phyloP scores from a whole-genome alignment of 2,888 invertebrate genomes.

The Tricholauxania praeusta region DNA sequence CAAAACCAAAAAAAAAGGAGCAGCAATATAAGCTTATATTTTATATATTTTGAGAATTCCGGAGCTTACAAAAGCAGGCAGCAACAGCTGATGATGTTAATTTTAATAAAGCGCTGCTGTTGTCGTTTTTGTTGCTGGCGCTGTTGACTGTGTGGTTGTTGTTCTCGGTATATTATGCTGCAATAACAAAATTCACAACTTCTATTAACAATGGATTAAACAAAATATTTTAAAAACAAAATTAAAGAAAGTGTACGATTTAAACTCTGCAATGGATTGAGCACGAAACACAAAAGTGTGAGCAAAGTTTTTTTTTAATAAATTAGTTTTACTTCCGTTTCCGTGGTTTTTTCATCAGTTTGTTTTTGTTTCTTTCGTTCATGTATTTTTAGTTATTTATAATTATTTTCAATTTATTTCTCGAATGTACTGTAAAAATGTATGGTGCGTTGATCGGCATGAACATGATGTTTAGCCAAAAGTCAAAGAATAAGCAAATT shows the following conservation, averaged over 20 bases:
- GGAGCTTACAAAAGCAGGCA: background rate
- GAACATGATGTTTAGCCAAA: too few relatives aligned
- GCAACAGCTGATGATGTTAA: slow-evolving; percentile 29
- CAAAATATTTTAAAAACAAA: background rate
- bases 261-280: too few relatives aligned
- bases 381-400: too few relatives aligned
- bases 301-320: background rate
- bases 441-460: too few relatives aligned
- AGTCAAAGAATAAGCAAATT: too few relatives aligned
- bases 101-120: background rate
- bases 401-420: too few relatives aligned
- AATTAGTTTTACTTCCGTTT: slow-evolving; percentile 15
- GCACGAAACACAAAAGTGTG: background rate
- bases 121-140: slow-evolving; percentile 27
- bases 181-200: slow-evolving; percentile 17
- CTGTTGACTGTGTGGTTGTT: slow-evolving; percentile 22
- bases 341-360: background rate
- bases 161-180: slow-evolving; percentile 19
- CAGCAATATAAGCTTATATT: slow-evolving; percentile 16
- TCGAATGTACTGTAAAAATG: too few relatives aligned
- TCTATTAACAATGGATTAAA: background rate
- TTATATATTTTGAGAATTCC: background rate
- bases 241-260: background rate
- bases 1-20: slow-evolving; percentile 30
- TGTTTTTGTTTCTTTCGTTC: too few relatives aligned